Evolutionary conservation across 1,140 invertebrate genomes (phyloP).

Genomic region (Trichoplusia ni): DNA sequence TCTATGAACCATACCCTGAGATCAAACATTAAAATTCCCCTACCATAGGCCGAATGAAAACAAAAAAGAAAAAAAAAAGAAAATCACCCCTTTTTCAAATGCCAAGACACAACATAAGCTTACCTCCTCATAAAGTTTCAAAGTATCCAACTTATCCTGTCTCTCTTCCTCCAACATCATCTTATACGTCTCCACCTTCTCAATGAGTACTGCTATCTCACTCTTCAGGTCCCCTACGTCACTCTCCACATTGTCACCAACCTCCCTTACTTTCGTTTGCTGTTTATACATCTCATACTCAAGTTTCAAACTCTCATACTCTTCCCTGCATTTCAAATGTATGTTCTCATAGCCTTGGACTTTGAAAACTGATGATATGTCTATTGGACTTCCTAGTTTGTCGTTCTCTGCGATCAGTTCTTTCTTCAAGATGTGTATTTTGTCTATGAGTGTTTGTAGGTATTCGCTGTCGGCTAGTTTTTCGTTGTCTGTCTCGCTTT

Average conservation of each 20-base stretch:
- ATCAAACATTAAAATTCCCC: neutral
- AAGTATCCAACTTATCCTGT: slow-evolving; percentile 85
- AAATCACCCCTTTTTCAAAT: no score
- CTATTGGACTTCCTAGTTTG: slow-evolving; percentile 80
- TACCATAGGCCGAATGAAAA: neutral
- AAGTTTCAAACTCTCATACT: slow-evolving; percentile 66
- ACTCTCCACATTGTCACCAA: slow-evolving; percentile 58
- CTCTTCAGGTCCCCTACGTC: slow-evolving; percentile 81
- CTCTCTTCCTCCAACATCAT: slow-evolving; percentile 68
- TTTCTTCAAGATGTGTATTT: slow-evolving; percentile 82
- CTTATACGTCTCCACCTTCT: slow-evolving; percentile 78
- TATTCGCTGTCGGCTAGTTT: slow-evolving; percentile 76
- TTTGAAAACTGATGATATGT: slow-evolving; percentile 80
- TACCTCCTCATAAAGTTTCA: slow-evolving; percentile 84
- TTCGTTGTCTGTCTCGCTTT: slow-evolving; percentile 74
- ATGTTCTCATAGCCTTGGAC: slow-evolving; percentile 68
- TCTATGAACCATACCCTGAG: no score
- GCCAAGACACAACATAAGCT: no score
- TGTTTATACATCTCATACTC: slow-evolving; percentile 68
- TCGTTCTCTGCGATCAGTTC: slow-evolving; percentile 81
- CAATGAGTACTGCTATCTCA: slow-evolving; percentile 85
- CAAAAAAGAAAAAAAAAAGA: neutral
- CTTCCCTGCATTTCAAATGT: slow-evolving; percentile 70
- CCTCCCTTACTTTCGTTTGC: slow-evolving; percentile 46
- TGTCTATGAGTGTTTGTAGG: slow-evolving; percentile 79